These are phyloP conservation scores for Pocillopora meandrina DNA, from an alignment of 92 coral and sea anemone species.

Conservation along the genomic window DNA sequence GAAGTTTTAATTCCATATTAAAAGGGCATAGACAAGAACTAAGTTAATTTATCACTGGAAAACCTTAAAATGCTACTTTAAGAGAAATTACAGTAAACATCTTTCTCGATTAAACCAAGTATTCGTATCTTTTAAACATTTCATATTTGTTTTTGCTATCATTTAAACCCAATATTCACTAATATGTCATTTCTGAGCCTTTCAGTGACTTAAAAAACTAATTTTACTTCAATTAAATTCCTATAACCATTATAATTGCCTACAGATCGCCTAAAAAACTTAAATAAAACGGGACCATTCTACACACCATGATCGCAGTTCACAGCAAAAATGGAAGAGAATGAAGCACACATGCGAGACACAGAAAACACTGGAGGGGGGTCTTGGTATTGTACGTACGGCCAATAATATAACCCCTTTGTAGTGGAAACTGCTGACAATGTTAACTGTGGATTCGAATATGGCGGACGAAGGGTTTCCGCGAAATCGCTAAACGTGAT, in stretches of 20 bases:
- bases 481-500: background rate
- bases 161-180: background rate
- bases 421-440: conserved; percentile 34
- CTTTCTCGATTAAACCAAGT: too few species aligned
- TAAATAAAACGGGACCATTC: background rate
- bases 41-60: background rate
- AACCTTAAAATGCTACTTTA: too few species aligned
- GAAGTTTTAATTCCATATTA: background rate
- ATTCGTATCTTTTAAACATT: background rate
- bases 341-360: conserved; percentile 62
- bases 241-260: background rate
- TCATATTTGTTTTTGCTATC: background rate
- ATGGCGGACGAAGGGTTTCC: conserved; percentile 61
- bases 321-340: conserved; percentile 57
- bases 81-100: too few species aligned
- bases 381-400: conserved; percentile 15
- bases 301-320: conserved; percentile 60
- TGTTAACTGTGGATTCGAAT: conserved; percentile 50
- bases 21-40: background rate
- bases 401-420: conserved; percentile 6
- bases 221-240: background rate
- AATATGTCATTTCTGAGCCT: background rate
- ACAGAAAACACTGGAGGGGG: conserved; percentile 45
- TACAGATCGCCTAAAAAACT: background rate
- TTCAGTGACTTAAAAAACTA: background rate